Conservation (phyloP, 1,140 invertebrate genomes). For the Hermatobates lingyangjiaoensis region DNA sequence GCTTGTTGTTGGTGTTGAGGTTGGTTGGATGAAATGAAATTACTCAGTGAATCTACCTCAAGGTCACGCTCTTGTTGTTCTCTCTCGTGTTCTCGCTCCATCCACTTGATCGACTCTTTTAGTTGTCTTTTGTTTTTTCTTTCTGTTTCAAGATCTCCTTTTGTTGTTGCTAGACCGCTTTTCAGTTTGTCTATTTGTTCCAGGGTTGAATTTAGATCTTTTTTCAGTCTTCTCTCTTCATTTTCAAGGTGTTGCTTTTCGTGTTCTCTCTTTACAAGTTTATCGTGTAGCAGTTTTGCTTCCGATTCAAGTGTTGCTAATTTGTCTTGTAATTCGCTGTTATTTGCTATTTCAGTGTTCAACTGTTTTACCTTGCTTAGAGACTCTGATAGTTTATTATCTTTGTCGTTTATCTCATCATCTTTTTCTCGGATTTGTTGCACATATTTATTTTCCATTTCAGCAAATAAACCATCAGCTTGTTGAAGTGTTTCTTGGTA, state of each 20-base stretch:
- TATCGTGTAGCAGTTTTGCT: constrained; percentile 5
- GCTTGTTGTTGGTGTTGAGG: neutral
- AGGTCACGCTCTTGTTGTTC: constrained; percentile 3
- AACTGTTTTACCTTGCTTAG: constrained; percentile 7
- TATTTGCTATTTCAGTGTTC: neutral
- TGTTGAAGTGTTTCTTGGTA: constrained; percentile 52
- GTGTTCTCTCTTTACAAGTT: constrained; percentile 13
- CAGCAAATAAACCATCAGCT: constrained; percentile 50
- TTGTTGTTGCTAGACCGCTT: constrained; percentile 7
- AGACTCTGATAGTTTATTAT: constrained; percentile 8
- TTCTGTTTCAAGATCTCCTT: constrained; percentile 11
- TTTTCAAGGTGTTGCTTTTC: constrained; percentile 14
- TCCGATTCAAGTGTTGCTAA: constrained; percentile 7
- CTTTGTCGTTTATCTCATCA: constrained; percentile 11
- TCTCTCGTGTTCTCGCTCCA: neutral
- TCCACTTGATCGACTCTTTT: constrained; percentile 7
- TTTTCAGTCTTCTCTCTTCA: constrained; percentile 10
- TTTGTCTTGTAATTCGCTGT: constrained; percentile 7
- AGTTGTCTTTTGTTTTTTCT: constrained; percentile 11
- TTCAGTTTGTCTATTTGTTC: constrained; percentile 13
- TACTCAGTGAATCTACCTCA: constrained; percentile 5
- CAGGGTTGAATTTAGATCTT: constrained; percentile 12
- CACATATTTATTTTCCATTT: constrained; percentile 43
- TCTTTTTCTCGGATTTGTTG: constrained; percentile 23
- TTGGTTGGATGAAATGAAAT: neutral